These are phyloP conservation scores for Microcebus jonahi DNA, from an alignment of 2,113 vertebrate genomes.

Conservation along the genomic window DNA sequence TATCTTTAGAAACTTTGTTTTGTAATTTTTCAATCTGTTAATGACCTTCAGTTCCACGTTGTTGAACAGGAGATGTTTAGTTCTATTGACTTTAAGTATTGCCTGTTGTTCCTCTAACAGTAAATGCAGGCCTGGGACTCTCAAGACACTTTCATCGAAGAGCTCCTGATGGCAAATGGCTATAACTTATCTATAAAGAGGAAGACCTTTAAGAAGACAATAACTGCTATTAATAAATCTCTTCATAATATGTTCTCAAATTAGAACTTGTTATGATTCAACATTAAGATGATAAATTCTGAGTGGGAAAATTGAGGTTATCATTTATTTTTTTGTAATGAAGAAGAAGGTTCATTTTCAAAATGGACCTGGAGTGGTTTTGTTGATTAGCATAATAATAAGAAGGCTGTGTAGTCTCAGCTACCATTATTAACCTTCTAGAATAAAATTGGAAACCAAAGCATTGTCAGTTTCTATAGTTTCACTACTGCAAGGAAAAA, in stretches of 20 bases:
- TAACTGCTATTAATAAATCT: slow-evolving; percentile 8
- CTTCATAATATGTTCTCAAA: neutral
- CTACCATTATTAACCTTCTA: neutral
- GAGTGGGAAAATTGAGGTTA: neutral
- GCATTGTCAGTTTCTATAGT: neutral
- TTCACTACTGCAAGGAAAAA: neutral
- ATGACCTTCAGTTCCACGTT: slow-evolving; percentile 61
- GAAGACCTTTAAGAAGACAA: slow-evolving; percentile 9
- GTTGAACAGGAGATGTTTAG: slow-evolving; percentile 38
- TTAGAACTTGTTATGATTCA: slow-evolving; percentile 20
- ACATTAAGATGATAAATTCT: slow-evolving; percentile 22
- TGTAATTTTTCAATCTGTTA: slow-evolving; percentile 60
- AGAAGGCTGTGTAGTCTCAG: neutral
- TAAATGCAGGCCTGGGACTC: slow-evolving; percentile 11
- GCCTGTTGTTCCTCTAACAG: slow-evolving; percentile 50
- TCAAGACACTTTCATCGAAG: slow-evolving; percentile 38
- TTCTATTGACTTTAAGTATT: slow-evolving; percentile 43
- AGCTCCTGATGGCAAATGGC: neutral
- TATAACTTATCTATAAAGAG: neutral
- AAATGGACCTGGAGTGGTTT: neutral
- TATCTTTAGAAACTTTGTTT: slow-evolving; percentile 61
- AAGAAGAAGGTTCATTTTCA: neutral
- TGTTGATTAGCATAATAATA: neutral
- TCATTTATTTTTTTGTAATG: neutral
- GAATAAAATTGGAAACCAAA: slow-evolving; percentile 3